Percentiles rank a stretch among this genome's conserved stretches.
These are phyloP conservation scores for Nomada flava DNA, from an alignment of 2,888 invertebrate species.

Conservation along the genomic window DNA sequence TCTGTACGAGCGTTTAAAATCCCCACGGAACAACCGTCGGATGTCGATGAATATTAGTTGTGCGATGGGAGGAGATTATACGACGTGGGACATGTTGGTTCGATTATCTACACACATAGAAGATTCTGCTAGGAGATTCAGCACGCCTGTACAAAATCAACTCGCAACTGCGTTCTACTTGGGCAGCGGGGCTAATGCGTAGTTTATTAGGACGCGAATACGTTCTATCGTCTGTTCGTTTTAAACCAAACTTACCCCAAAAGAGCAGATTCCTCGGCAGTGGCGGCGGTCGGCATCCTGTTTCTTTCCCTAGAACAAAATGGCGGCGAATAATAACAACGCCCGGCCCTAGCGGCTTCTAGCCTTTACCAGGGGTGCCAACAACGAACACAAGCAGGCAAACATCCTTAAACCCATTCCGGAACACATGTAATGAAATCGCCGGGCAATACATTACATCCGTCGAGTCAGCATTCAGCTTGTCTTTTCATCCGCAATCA, in stretches of 20 bases:
- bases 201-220: neutral
- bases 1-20: conserved; percentile 30
- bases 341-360: conserved; percentile 65
- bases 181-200: neutral
- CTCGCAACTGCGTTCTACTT: conserved; percentile 20
- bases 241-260: conserved; percentile 90
- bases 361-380: conserved; percentile 52
- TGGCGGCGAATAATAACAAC: conserved; percentile 82
- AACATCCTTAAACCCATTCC: conserved; percentile 9
- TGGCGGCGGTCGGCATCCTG: conserved; percentile 89
- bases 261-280: conserved; percentile 94
- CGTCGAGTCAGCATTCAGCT: neutral
- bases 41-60: conserved; percentile 25
- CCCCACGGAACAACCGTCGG: conserved; percentile 15
- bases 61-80: neutral
- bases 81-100: conserved; percentile 11
- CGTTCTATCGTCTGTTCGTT: conserved; percentile 27
- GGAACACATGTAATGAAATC: neutral
- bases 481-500: conserved; percentile 9
- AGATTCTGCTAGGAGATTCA: neutral
- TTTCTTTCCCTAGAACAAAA: conserved; percentile 84
- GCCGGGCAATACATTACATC: neutral
- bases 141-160: neutral
- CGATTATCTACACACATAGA: conserved; percentile 17
- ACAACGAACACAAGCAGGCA: conserved; percentile 40